A percentile compares a stretch with the other conserved stretches of the same genome.
Conservation (phyloP, 2,113 vertebrate species). For the Indicator maculatus region DNA sequence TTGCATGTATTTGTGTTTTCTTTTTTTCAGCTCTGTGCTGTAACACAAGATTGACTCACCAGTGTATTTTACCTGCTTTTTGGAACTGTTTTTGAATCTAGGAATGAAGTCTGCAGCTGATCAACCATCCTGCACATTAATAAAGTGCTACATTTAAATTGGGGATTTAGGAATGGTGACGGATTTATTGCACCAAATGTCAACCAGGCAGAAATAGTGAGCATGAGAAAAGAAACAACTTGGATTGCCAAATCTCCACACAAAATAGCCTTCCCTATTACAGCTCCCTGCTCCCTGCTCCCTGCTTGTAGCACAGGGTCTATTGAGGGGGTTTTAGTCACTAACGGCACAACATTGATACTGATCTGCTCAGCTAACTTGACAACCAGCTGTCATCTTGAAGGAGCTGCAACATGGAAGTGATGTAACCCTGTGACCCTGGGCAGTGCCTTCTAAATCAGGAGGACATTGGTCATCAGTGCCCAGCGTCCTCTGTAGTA, state of each 20-base stretch:
- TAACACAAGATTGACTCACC: not conserved
- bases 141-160: constrained; percentile 22
- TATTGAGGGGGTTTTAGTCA: not conserved
- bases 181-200: constrained; percentile 54
- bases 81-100: not conserved
- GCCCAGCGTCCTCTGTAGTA: accelerated
- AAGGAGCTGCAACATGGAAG: accelerated
- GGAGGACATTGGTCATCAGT: too few species aligned
- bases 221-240: constrained; percentile 41
- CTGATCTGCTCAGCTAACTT: not conserved
- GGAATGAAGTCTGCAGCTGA: not conserved
- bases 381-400: not conserved
- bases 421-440: accelerated
- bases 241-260: not conserved
- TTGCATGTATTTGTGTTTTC: not conserved
- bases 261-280: constrained; percentile 29
- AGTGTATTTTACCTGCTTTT: not conserved
- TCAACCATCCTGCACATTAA: not conserved
- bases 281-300: not conserved
- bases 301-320: accelerated
- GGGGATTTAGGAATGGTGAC: constrained; percentile 62
- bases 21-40: not conserved
- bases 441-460: not conserved
- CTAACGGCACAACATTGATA: not conserved
- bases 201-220: constrained; percentile 58